Evolutionary conservation across 2,888 invertebrate genomes (phyloP), one percentile per base, ranked within the genome.

Genomic region (Peribatodes rhomboidaria): DNA sequence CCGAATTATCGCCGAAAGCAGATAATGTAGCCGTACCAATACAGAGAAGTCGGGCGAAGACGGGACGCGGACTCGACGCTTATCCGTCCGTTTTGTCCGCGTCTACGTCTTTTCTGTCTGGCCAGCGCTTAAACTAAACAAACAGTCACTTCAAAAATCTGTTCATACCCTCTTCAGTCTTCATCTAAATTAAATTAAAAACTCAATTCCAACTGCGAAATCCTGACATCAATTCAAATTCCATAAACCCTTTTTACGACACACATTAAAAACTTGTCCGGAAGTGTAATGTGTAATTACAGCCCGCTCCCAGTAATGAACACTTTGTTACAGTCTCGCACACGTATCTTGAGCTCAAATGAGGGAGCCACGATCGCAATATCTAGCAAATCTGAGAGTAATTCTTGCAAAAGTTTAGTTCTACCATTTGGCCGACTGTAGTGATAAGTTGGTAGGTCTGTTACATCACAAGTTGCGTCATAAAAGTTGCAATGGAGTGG

Each of bases 201-300:
- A 53, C 53, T 53, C 39, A 53, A 53, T 27, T 27, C 27, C 39
- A n/a, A 14, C 27, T 33, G 47, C 27, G 35, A 39, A 41, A 27
- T 53, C 39, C 39, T 53, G 39, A 53, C 53, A 39, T 41, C 53
- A 39, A 53, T 53, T 39, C 53, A 39, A 27, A 53, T 53, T 53
- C 53, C 39, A 53, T 39, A 53, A 53, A 39, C 53, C 53, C 53
- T 53, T 53, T 53, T 53, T 53, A 39, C 39, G 39, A 39, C 39
- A 20, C 20, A 22, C 53, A 39, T 53, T 53, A 53, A 39, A 35
- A 27, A 53, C 53, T 53, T 39, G 53, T 20, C 53, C 39, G 52
- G 53, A 41, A 39, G 39, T 39, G 53, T 53, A 41, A 50, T 37
- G 50, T 20, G 35, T 35, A 35, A 50, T 50, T 35, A 20, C 35